Evolutionary conservation across 2,888 invertebrate genomes (phyloP).

Genomic region (Cremastinae sp.): DNA sequence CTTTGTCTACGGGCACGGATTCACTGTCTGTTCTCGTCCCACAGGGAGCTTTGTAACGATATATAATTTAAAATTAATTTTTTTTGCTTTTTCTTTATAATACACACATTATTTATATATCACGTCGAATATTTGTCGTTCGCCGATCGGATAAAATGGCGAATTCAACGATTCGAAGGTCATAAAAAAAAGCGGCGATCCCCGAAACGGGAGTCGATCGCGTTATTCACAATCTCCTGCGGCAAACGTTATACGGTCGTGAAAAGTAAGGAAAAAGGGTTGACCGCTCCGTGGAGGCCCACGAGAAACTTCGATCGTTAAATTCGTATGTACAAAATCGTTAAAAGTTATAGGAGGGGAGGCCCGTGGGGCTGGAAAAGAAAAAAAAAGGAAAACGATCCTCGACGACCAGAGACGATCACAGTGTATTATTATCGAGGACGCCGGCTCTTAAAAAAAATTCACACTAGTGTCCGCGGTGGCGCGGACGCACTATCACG

Average conservation of each 20-base stretch:
- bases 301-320: constrained; percentile 21
- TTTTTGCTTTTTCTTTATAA: constrained; percentile 68
- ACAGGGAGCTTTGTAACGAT: no score
- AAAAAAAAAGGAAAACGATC: not conserved
- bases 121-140: constrained; percentile 39
- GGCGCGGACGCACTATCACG: constrained; percentile 33
- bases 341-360: constrained; percentile 15
- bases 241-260: not conserved
- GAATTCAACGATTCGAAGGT: not conserved
- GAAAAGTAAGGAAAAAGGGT: not conserved
- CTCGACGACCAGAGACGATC: constrained; percentile 14
- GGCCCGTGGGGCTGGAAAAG: not conserved
- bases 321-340: constrained; percentile 69
- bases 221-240: not conserved
- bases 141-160: constrained; percentile 33
- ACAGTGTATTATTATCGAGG: constrained; percentile 23
- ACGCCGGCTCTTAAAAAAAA: not conserved
- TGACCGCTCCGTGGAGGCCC: not conserved
- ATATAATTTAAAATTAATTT: constrained; percentile 76
- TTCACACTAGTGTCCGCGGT: constrained; percentile 18
- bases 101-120: constrained; percentile 73
- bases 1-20: no score
- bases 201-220: not conserved
- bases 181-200: not conserved
- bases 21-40: no score